Percentiles rank a stretch among this genome's conserved stretches.
Conservation (phyloP, 2,888 invertebrate species). For the Cecidostiba fungosa region DNA sequence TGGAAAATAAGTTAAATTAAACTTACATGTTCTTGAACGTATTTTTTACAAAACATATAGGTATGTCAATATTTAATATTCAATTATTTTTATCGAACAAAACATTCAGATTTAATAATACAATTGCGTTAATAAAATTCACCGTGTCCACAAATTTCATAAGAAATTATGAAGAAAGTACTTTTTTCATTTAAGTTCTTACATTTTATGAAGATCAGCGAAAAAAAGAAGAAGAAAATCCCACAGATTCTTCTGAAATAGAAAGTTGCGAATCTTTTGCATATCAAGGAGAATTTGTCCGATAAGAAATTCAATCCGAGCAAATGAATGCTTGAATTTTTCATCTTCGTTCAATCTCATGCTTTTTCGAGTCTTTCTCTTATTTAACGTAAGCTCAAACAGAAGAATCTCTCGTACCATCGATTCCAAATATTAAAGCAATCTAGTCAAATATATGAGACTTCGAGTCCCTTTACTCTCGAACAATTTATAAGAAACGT, state of each 20-base stretch:
- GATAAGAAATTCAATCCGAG: conserved; percentile 48
- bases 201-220: background rate
- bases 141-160: background rate
- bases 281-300: conserved; percentile 39
- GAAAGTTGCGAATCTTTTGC: conserved; percentile 27
- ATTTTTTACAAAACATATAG: too few species aligned
- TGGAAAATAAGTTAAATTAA: too few species aligned
- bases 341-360: conserved; percentile 48
- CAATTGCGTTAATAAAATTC: background rate
- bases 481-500: background rate
- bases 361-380: conserved; percentile 31
- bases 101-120: too few species aligned
- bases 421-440: conserved; percentile 52
- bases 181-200: background rate
- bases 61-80: too few species aligned
- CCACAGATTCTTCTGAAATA: conserved; percentile 1
- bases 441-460: conserved; percentile 42
- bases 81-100: too few species aligned
- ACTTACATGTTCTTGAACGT: too few species aligned
- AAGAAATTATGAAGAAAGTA: background rate
- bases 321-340: conserved; percentile 55
- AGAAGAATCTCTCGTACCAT: conserved; percentile 46
- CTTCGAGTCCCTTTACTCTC: background rate
- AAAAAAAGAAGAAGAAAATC: background rate
- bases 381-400: conserved; percentile 44